Evolutionary conservation across 1,140 invertebrate species (phyloP), one percentile per base, ranked within the genome.

Genomic region (Trinorchestia longiramus): DNA sequence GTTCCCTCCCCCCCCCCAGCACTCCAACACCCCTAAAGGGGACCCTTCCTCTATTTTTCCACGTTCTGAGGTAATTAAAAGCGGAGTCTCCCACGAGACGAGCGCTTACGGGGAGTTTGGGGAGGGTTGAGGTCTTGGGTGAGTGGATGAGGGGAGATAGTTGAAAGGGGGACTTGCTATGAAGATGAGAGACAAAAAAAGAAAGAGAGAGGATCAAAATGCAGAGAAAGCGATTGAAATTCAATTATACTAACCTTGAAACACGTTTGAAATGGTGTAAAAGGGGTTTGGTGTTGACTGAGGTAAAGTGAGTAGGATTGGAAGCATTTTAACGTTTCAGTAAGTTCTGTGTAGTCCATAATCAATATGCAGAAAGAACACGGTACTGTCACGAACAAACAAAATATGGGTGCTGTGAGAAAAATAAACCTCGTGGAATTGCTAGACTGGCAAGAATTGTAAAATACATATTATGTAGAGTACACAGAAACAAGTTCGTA

Each of bases 11-110:
- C 92, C 92, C 47, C 43, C 43, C 44, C 44, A 23, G 92, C 43
- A 42, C 43, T 28, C 62, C 62, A 77, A 77, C 92, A 47, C 92
- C 43, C 43, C 36, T 44, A 43, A 42, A 40, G 44, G 44, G 92
- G 43, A 45, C 44, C 92, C 92, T 44, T 94, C 92, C 11, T 94
- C 43, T 44, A n/a, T 94, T 43, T 94, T 43, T 94, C 44, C 92
- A 43, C 92, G 43, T n/a, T n/a, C 36, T 43, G 92, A 94, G 92
- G 92, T 94, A 94, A 94, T 94, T 94, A 94, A 94, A 94, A 94
- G 43, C 92, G 44, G 44, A 40, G 92, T 40, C 41, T 94, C 92
- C 43, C 92, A 43, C 41, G 92, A 43, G 92, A 94, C 43, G 41
- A 47, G 92, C 92, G 92, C 92, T 94, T 94, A 47, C 43, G 43